Conservation (phyloP, 2,113 vertebrate genomes). For the Apus apus region DNA sequence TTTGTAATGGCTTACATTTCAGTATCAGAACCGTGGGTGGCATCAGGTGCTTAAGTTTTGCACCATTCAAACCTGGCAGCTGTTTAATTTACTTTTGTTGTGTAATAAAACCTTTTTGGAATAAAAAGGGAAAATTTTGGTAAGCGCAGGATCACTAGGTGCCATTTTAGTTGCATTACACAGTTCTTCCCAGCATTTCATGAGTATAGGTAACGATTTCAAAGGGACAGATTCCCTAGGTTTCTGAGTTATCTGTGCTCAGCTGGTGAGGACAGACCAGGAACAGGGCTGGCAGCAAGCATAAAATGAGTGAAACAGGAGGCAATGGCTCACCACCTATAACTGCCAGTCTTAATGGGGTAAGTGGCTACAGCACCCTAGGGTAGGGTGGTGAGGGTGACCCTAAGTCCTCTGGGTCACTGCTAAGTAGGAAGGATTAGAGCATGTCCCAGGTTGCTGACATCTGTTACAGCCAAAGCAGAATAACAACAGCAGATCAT, state of each 20-base stretch:
- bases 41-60: not conserved
- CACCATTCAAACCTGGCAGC: conserved; percentile 22
- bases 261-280: not conserved
- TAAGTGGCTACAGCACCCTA: not conserved
- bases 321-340: not conserved
- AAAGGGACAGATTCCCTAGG: not conserved
- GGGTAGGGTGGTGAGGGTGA: not conserved
- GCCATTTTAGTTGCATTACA: not conserved
- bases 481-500: not conserved
- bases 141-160: not conserved
- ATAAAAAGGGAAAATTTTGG: not conserved
- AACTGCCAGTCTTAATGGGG: not conserved
- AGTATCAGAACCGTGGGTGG: not conserved
- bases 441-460: not conserved
- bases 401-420: not conserved
- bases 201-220: not conserved
- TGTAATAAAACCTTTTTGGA: conserved; percentile 15
- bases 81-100: conserved; percentile 39
- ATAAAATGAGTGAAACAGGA: not conserved
- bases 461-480: not conserved
- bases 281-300: not conserved
- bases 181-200: not conserved
- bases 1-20: conserved; percentile 6
- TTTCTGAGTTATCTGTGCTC: not conserved
- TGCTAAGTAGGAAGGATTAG: not conserved